A percentile compares a stretch with the other conserved stretches of the same genome.
Conservation (phyloP, 2,113 vertebrate genomes). For the Willisornis vidua region DNA sequence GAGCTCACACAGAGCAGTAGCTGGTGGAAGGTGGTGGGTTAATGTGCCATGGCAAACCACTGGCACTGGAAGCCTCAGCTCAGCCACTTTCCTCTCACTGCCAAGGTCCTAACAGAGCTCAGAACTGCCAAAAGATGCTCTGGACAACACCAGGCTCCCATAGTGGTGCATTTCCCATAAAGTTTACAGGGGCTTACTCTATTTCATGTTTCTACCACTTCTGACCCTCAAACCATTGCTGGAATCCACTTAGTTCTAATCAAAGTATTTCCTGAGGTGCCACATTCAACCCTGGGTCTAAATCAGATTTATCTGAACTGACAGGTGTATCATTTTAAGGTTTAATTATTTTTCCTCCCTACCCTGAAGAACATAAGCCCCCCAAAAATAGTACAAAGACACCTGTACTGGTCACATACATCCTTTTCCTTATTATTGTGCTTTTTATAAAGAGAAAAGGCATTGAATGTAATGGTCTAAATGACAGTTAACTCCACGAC, state of each 20-base stretch:
- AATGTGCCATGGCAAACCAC: neutral
- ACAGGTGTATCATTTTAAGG: neutral
- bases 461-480: neutral
- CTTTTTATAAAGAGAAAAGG: neutral
- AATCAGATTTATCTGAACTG: neutral
- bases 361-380: neutral
- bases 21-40: neutral
- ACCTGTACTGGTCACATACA: neutral
- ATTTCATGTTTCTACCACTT: neutral
- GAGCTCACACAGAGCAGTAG: neutral
- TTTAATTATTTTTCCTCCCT: neutral
- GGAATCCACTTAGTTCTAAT: neutral
- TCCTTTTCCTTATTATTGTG: neutral
- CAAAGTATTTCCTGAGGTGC: neutral
- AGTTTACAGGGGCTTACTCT: neutral
- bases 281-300: neutral
- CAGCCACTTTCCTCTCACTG: neutral
- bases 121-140: neutral
- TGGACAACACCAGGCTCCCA: neutral
- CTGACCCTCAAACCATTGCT: neutral
- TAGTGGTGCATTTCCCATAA: neutral
- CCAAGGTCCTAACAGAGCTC: neutral
- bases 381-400: neutral
- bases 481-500: neutral
- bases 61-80: neutral